These are phyloP conservation scores for Tapirus terrestris DNA, from an alignment of 2,113 vertebrate genomes.

Conservation along the genomic window DNA sequence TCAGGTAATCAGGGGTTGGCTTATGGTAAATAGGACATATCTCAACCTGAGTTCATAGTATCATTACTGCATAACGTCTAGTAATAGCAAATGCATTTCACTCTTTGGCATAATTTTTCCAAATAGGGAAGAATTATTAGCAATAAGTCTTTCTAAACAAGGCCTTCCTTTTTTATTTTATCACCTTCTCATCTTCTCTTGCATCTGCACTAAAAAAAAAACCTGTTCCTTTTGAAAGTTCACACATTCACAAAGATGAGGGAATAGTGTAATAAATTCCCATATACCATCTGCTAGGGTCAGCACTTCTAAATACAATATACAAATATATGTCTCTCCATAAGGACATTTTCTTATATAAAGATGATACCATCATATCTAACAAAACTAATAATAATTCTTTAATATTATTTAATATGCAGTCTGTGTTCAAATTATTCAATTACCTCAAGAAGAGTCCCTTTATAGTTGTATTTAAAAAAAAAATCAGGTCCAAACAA, in stretches of 20 bases:
- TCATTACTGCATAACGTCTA: not conserved
- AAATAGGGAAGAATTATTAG: not conserved
- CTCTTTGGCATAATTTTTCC: not conserved
- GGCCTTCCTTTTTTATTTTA: not conserved
- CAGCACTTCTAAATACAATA: not conserved
- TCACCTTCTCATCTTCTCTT: not conserved
- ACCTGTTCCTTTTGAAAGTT: not conserved
- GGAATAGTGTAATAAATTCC: not conserved
- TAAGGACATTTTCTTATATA: not conserved
- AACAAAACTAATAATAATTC: not conserved
- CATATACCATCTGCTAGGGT: fast-evolving
- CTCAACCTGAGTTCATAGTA: not conserved
- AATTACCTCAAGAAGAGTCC: not conserved
- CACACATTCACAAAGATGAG: not conserved
- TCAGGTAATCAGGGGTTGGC: not conserved
- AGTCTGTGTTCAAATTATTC: not conserved
- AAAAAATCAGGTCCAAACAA: not conserved
- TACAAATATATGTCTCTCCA: not conserved
- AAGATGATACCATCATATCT: not conserved
- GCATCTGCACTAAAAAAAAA: not conserved
- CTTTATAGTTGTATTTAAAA: not conserved
- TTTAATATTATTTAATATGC: not conserved
- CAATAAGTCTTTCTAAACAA: not conserved
- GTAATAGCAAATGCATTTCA: not conserved
- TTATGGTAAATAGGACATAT: not conserved